Base-by-base conservation (phyloP, 2,113 vertebrate species). In the Scomber japonicus region DNA sequence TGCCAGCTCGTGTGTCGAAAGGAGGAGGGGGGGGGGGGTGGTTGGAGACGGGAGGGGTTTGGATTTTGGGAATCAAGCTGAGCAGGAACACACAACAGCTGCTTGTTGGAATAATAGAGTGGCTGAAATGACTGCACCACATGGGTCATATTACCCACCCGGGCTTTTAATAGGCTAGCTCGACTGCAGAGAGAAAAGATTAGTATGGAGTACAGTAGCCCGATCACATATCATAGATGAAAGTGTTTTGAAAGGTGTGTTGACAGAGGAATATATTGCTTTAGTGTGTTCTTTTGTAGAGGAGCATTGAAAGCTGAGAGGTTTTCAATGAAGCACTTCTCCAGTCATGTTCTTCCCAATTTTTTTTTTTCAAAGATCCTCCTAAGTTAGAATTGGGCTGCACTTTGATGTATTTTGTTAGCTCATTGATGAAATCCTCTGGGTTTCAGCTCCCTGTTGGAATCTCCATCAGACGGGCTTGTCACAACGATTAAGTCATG, bases 41-140 rank as follows among this genome's bases (percentile, higher is more conserved):
- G 30, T 27, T 0, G 17, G 56, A 51, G 35, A 12, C 31, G 2
- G 68, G 24, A 3, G 24, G 24, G 2, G 2, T 65, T 40, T 11
- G 40, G 71, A 71, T 80, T 87, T 87, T 67, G 66, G 76, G 77
- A 83, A 71, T 79, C 81, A 80, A 79, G 82, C 84, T 75, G 85
- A 87, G 78, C 57, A 83, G 72, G 73, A 89, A 69, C 73, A 88
- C 72, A 59, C 84, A 91, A 73, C 93, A 94, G 92, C 92, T 94
- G 93, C 88, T 83, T 67, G 88, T 85, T 89, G 86, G 85, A 92
- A 93, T 89, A 91, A 90, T 86, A 85, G 77, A 81, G 89, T n/a
- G 81, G 70, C 72, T 83, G 80, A 85, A 78, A 78, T 86, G 84
- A 84, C 69, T 40, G 88, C 72, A 77, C 50, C 75, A 65, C 82